Conservation (phyloP, 2,888 invertebrate genomes). For the Oscheius sp. region DNA sequence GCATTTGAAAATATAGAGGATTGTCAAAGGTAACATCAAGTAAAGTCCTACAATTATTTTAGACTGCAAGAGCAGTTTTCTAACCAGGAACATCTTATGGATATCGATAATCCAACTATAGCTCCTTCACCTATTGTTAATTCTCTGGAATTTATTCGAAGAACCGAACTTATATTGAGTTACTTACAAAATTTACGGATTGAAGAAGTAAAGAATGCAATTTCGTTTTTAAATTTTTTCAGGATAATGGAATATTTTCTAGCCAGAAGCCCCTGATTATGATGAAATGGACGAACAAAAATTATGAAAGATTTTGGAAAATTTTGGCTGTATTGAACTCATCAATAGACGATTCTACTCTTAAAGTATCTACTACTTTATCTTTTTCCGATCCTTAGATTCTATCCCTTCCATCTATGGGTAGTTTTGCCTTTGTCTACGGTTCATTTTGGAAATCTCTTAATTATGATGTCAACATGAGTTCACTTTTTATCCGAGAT, state of each 20-base stretch:
- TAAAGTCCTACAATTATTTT: not conserved
- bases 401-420: not conserved
- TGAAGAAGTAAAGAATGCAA: not conserved
- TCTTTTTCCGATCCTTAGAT: not conserved
- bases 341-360: not conserved
- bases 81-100: slow-evolving; percentile 12
- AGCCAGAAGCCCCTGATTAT: not conserved
- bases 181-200: not conserved
- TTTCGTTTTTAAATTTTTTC: not conserved
- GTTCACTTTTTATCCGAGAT: slow-evolving; percentile 40
- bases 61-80: not conserved
- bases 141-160: not conserved
- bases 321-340: slow-evolving; percentile 8
- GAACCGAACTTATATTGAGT: not conserved
- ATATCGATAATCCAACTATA: not conserved
- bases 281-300: not conserved
- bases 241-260: slow-evolving; percentile 18
- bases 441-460: slow-evolving; percentile 41
- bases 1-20: slow-evolving; percentile 42
- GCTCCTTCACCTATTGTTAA: not conserved
- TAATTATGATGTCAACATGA: slow-evolving; percentile 40
- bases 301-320: not conserved
- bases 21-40: not conserved
- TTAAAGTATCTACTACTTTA: not conserved
- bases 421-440: slow-evolving; percentile 37